Evolutionary conservation across 2,797 vertebrate genomes (phyloP).

Genomic region (Pseudochirops cupreus): DNA sequence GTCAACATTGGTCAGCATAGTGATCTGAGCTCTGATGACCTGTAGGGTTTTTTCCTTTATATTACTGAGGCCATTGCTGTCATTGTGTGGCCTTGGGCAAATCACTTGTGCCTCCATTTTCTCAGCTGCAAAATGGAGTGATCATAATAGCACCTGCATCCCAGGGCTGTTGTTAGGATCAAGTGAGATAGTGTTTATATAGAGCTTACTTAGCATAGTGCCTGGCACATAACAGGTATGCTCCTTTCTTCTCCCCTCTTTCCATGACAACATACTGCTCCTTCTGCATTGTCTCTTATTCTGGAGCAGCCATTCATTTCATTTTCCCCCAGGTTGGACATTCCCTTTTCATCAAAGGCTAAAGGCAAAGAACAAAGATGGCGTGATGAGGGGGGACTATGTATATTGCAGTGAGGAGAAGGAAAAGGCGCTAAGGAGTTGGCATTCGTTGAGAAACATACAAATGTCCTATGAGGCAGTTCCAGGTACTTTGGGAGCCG

Average conservation of each 20-base stretch:
- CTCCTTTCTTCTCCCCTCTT: neutral
- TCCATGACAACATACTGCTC: neutral
- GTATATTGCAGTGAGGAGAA: neutral
- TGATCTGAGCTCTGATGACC: neutral
- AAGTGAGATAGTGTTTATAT: neutral
- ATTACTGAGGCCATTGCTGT: neutral
- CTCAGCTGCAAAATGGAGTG: neutral
- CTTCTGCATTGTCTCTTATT: neutral
- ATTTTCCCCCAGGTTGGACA: neutral
- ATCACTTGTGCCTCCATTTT: neutral
- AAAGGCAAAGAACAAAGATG: neutral
- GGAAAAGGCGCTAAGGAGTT: neutral
- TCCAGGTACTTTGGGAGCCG: neutral
- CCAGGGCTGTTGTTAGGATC: neutral
- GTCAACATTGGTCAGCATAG: neutral
- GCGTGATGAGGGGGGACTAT: neutral
- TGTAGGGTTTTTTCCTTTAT: neutral
- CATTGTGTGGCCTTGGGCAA: neutral
- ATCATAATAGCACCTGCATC: neutral
- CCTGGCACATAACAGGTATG: neutral
- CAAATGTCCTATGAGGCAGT: neutral
- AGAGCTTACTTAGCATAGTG: neutral
- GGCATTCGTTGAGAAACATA: neutral
- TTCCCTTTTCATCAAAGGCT: neutral
- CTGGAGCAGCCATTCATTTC: neutral